These are phyloP conservation scores for Adineta ricciae DNA, from an alignment of 2,888 invertebrate species.

Conservation along the genomic window DNA sequence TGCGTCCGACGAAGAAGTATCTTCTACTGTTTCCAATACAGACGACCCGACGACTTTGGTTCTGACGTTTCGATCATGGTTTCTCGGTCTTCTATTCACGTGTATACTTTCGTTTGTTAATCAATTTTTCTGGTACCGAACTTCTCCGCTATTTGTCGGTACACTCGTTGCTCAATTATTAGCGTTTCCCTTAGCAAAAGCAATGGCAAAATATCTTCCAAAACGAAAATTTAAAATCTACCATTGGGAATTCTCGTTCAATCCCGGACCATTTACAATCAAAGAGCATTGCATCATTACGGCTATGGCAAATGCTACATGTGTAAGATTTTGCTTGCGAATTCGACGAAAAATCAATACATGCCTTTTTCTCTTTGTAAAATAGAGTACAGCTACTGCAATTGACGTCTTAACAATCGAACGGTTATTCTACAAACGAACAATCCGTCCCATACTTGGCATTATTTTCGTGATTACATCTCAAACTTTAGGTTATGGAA, in stretches of 20 bases:
- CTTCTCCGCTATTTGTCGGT: background rate
- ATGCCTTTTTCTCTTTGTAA: background rate
- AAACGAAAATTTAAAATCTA: background rate
- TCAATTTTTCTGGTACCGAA: conserved; percentile 11
- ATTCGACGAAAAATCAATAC: too few species aligned
- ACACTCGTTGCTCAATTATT: background rate
- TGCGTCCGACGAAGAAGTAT: background rate
- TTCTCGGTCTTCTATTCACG: background rate
- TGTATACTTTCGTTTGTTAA: background rate
- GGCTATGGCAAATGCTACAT: background rate
- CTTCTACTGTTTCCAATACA: background rate
- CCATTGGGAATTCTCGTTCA: background rate
- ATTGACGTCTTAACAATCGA: background rate
- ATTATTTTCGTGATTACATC: background rate
- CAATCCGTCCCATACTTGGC: background rate
- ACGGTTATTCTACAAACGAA: background rate
- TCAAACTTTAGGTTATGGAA: background rate
- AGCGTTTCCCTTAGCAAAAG: background rate
- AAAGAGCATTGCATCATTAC: background rate
- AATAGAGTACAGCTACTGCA: background rate
- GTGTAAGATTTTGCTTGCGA: too few species aligned
- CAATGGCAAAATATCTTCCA: background rate
- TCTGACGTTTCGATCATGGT: background rate
- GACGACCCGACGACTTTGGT: background rate
- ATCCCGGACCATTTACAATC: background rate